Base-by-base conservation (phyloP, 2,113 vertebrate genomes). In the Petrocephalus zakoni region DNA sequence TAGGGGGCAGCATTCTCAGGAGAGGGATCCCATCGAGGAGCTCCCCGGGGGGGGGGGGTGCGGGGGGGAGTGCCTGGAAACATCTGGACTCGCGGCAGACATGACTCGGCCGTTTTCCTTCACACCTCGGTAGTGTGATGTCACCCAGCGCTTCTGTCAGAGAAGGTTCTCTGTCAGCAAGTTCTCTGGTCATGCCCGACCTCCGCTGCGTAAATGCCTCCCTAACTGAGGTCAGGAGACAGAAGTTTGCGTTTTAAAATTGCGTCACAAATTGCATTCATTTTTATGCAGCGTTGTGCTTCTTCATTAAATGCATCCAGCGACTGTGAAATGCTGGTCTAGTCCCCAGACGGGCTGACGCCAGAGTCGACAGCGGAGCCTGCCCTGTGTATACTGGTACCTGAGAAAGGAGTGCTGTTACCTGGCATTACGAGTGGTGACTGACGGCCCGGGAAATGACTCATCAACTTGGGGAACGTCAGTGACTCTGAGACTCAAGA, bases 41-140 rank as follows among this genome's bases (percentile, higher is more conserved):
- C 9, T 42, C 46, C 55, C n/a, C 15, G 15, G 21, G 42, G 42
- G 17, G n/a, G n/a, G n/a, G n/a, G n/a, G n/a, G n/a, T n/a, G 0
- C 22, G 15, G 42, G 51, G 10, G 37, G 58, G 46, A 51, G 88
- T 10, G 58, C n/a, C 61, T 64, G 22, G 53, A 22, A 37, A 34
- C 25, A 37, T 37, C 68, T 75, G 29, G 5, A 37, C 68, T 86
- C 87, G 46, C 29, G n/a, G 53, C 72, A 87, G 78, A 89, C 87
- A 9, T 88, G 86, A 88, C 51, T 64, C 5, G 2, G 25, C 87
- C 88, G 89, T 89, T 90, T 87, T 83, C 75, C 85, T 83, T 87
- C 64, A 37, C 64, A 75, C 88, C 53, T 88, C 46, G 42, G 49
- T 47, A 22, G 6, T 34, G 58, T 89, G 88, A 90, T 53, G 25